Base-by-base conservation (phyloP, 2,797 vertebrate species). In the Gambelia wislizenii region DNA sequence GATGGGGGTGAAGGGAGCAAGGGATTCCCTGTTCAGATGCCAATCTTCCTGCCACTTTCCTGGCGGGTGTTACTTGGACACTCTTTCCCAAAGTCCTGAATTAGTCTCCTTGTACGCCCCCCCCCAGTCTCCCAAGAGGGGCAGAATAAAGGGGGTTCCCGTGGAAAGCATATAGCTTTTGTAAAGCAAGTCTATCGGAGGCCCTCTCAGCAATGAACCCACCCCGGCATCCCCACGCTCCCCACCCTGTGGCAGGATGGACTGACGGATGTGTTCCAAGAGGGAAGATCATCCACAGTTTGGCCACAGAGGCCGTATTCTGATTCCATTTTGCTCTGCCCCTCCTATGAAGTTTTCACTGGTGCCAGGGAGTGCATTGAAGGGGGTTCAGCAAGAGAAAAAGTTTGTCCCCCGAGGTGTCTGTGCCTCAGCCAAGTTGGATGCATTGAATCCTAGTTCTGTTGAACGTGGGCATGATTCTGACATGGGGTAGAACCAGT, bases 161-260 rank as follows among this genome's bases (percentile, higher is more conserved):
- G 69, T 81, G 77, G 79, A 81, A 77, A 83, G 79, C 39, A 12
- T 82, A 82, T 82, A 14, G 87, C 90, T 85, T 91, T 88, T 77
- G 83, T 70, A 81, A 91, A 91, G 70, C 83, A 33, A 70, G 59
- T 67, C 79, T 86, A 16, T 76, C 27, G 47, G 54, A 36, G 36
- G 47, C 36, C 36, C 20, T 42, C 13, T n/a, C 5, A 72, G 61
- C 44, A 52, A 20, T 47, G 78, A 72, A 49, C n/a, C 10, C 44
- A 39, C 39, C 67, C 78, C 3, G 14, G 44, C 39, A 56, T 20
- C 70, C 69, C 54, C 54, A 74, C 1, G 22, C 44, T 56, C 72
- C 47, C 47, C 47, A 44, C 83, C 79, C 44, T 54, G 10, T 74
- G 77, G 61, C 76, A 12, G 89, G 36, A n/a, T 84, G 76, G 64